phyloP scores from a whole-genome alignment of 2,113 vertebrate genomes.

The Crotophaga sulcirostris region DNA sequence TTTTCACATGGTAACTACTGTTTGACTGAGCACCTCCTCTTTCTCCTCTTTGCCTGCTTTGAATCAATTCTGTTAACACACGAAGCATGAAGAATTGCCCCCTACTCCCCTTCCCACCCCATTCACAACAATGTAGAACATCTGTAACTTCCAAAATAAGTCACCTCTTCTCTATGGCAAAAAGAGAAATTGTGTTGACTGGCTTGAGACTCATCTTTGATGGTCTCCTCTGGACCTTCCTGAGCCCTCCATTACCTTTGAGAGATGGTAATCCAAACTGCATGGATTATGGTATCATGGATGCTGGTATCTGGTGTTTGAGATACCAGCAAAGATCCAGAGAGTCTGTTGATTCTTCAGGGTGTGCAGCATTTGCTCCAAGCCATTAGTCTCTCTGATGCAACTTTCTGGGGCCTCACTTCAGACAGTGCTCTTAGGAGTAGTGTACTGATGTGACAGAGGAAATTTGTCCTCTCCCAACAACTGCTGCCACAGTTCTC shows the following conservation, averaged over 20 bases:
- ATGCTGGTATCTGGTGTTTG: too few relatives aligned
- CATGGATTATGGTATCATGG: too few relatives aligned
- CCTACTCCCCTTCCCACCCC: not conserved
- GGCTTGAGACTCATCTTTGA: not conserved
- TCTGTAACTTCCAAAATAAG: not conserved
- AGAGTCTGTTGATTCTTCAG: not conserved
- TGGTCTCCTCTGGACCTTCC: not conserved
- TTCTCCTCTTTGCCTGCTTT: not conserved
- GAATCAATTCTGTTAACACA: not conserved
- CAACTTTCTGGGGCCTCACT: not conserved
- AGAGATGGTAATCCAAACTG: not conserved
- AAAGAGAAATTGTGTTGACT: not conserved
- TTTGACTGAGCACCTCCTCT: not conserved
- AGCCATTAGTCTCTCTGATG: not conserved
- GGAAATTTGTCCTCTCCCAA: not conserved
- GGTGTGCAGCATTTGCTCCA: not conserved
- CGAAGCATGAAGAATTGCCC: not conserved
- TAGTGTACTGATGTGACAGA: not conserved
- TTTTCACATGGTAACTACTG: conserved; percentile 12
- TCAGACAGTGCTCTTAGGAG: not conserved
- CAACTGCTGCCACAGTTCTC: not conserved
- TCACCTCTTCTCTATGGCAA: not conserved
- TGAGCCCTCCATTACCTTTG: not conserved
- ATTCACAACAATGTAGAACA: not conserved
- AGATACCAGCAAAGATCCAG: conserved; percentile 38